Percentiles rank a stretch among this genome's conserved stretches.
Evolutionary conservation across 2,888 invertebrate species (phyloP).

Genomic region (Drosophila falleni): DNA sequence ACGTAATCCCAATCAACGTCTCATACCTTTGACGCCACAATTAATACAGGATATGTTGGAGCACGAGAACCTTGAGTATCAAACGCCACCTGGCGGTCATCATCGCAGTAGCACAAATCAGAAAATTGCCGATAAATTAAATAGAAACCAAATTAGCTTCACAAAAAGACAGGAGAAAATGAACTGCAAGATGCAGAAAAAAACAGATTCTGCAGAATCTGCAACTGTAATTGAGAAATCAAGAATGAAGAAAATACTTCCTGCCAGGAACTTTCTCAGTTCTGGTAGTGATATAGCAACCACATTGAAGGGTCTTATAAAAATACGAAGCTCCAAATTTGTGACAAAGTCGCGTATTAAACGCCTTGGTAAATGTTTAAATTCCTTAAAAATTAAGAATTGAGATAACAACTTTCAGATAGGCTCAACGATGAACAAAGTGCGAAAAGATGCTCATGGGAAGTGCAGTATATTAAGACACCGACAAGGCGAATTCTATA

Average conservation of each 20-base stretch:
- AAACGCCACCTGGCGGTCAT: conserved; percentile 31
- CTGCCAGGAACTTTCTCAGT: background rate
- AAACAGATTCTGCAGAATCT: background rate
- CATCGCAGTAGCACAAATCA: no score
- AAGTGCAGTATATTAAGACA: background rate
- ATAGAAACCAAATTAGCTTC: background rate
- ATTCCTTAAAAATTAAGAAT: background rate
- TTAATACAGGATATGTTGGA: conserved; percentile 36
- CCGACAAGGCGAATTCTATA: background rate
- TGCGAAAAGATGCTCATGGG: background rate
- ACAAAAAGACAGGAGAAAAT: background rate
- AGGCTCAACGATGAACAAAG: background rate
- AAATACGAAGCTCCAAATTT: background rate
- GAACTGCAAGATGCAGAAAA: background rate
- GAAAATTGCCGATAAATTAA: background rate
- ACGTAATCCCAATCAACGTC: conserved; percentile 10
- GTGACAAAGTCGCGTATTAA: background rate
- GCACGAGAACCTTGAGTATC: conserved; percentile 24
- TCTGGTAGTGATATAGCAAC: background rate
- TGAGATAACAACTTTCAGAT: conserved; percentile 12
- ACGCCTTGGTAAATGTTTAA: conserved; percentile 1
- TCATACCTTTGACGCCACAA: conserved; percentile 37
- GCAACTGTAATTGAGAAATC: no score
- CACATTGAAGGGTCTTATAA: background rate
- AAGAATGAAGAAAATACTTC: background rate